phyloP scores from a whole-genome alignment of 2,888 invertebrate species.

The Eupithecia abbreviata region DNA sequence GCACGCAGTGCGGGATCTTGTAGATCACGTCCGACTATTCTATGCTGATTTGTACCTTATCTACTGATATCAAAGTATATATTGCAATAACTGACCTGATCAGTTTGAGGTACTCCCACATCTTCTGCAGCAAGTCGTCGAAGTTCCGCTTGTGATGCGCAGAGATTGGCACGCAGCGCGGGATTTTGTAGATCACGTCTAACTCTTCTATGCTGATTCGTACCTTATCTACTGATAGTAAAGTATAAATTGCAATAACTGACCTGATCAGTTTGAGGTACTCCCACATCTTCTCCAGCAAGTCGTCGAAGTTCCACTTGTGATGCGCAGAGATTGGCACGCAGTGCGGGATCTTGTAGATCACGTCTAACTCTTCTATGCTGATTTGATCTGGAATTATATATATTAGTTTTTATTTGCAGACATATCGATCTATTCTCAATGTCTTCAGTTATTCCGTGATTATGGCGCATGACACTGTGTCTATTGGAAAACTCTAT shows the following conservation, averaged over 20 bases:
- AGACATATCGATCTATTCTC: too few species aligned
- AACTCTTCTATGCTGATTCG: constrained; percentile 87
- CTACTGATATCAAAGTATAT: too few species aligned
- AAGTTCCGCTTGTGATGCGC: constrained; percentile 99
- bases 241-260: too few species aligned
- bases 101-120: constrained; percentile 98
- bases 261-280: constrained; percentile 91
- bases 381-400: constrained; percentile 91
- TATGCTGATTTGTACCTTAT: too few species aligned
- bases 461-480: too few species aligned
- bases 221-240: too few species aligned
- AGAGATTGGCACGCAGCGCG: constrained; percentile 99
- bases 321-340: constrained; percentile 99
- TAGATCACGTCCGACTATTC: too few species aligned
- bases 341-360: constrained; percentile 99
- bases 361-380: constrained; percentile 98
- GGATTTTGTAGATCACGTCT: constrained; percentile 99
- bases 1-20: constrained; percentile 99
- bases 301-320: constrained; percentile 99
- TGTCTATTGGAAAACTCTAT: too few species aligned
- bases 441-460: too few species aligned
- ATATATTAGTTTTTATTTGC: constrained; percentile 18
- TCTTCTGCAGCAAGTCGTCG: constrained; percentile 97
- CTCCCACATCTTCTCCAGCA: constrained; percentile 99
- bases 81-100: constrained; percentile 81